Conservation (phyloP, 1,140 invertebrate species). For the Caenorhabditis brenneri region DNA sequence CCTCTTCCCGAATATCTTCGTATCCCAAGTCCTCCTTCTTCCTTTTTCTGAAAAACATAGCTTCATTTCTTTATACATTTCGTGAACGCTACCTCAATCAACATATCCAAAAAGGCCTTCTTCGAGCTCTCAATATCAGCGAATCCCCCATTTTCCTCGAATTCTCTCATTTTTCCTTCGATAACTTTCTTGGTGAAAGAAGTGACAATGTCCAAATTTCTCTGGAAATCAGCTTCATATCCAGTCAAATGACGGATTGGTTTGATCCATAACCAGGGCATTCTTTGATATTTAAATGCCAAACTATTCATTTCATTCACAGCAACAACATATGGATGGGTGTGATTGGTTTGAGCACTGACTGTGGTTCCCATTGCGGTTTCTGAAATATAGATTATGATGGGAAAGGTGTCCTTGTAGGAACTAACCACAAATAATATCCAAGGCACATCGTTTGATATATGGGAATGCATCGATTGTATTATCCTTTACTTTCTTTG, state of each 20-base stretch:
- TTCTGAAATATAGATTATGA: too few species aligned
- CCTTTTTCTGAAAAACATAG: conserved; percentile 71
- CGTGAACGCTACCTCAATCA: conserved; percentile 78
- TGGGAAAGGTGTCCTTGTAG: neutral
- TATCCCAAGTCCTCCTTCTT: conserved; percentile 79
- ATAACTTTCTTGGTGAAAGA: conserved; percentile 61
- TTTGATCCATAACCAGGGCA: conserved; percentile 63
- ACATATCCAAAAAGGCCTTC: conserved; percentile 87
- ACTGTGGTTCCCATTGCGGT: conserved; percentile 83
- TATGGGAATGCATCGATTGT: conserved; percentile 80
- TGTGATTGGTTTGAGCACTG: conserved; percentile 75
- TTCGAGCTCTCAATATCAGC: conserved; percentile 79
- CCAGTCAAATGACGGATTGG: conserved; percentile 57
- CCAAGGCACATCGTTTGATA: conserved; percentile 83
- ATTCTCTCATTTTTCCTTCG: conserved; percentile 44
- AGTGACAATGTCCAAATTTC: conserved; percentile 58
- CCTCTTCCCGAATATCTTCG: conserved; percentile 85
- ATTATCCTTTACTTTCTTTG: conserved; percentile 74
- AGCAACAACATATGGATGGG: conserved; percentile 72
- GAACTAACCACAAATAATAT: conserved; percentile 79
- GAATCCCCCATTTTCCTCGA: conserved; percentile 55
- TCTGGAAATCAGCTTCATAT: conserved; percentile 59
- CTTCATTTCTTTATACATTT: conserved; percentile 74
- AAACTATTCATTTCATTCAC: conserved; percentile 75
- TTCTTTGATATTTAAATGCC: conserved; percentile 64